A percentile compares a stretch with the other conserved stretches of the same genome.
These are phyloP conservation scores for Drosophila tani DNA, from an alignment of 1,140 invertebrate genomes.

Conservation along the genomic window DNA sequence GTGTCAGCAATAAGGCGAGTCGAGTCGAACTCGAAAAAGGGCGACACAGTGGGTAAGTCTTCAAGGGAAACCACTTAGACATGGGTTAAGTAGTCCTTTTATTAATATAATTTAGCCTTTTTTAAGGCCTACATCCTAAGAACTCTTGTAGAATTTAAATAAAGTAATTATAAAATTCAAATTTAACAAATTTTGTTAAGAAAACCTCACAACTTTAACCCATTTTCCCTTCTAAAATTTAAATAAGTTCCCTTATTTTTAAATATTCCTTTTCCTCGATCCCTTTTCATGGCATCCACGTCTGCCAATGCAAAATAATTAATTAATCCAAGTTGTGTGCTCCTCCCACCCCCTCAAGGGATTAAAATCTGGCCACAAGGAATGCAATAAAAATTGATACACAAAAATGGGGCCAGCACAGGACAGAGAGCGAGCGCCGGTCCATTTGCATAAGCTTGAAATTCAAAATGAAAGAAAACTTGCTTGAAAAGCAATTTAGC, in stretches of 20 bases:
- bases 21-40: conserved; percentile 17
- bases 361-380: conserved; percentile 27
- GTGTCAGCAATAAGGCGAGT: conserved; percentile 58
- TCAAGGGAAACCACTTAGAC: not conserved
- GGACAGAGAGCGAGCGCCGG: not conserved
- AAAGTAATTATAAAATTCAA: not conserved
- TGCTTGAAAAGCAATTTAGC: conserved; percentile 77
- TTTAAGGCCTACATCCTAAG: not conserved
- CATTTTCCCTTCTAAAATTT: not conserved
- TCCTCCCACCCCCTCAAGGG: not conserved
- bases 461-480: conserved; percentile 70
- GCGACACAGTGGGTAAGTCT: conserved; percentile 1
- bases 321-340: conserved; percentile 34
- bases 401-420: conserved; percentile 8
- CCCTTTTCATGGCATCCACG: not conserved
- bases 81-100: not conserved
- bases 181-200: not conserved
- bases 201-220: not conserved
- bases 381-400: conserved; percentile 51
- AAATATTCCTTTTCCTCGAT: not conserved
- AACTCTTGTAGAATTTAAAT: not conserved
- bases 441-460: conserved; percentile 49
- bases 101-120: not conserved
- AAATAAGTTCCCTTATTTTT: not conserved
- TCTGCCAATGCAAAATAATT: conserved; percentile 17